A percentile compares a stretch with the other conserved stretches of the same genome.
Evolutionary conservation across 2,888 invertebrate species (phyloP).

Genomic region (Pecten maximus): DNA sequence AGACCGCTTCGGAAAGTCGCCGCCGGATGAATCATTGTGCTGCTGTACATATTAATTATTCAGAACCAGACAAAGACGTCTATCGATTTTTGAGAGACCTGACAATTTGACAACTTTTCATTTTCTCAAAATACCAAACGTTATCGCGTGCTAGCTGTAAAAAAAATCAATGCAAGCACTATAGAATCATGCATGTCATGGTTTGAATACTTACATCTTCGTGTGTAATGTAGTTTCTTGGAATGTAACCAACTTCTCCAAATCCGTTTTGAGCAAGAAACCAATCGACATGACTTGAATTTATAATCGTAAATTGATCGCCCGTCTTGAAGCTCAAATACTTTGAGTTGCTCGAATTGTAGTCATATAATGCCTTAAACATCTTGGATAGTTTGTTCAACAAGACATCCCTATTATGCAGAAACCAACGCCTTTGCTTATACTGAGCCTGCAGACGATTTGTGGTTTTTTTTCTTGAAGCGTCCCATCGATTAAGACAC

Average conservation of each 20-base stretch:
- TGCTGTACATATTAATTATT: slow-evolving; percentile 10
- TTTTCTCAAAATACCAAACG: neutral
- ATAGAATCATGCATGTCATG: neutral
- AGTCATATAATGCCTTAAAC: slow-evolving; percentile 75
- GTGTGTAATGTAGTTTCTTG: slow-evolving; percentile 70
- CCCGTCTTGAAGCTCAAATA: slow-evolving; percentile 71
- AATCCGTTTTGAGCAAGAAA: slow-evolving; percentile 75
- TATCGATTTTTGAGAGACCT: neutral
- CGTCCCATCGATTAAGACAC: neutral
- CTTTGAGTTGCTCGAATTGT: slow-evolving; percentile 65
- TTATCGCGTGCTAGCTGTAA: neutral
- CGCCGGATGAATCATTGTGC: slow-evolving; percentile 6
- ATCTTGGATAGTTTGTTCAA: slow-evolving; percentile 52
- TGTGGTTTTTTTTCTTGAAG: neutral
- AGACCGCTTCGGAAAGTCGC: neutral
- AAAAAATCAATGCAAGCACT: neutral
- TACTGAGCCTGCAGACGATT: slow-evolving; percentile 5
- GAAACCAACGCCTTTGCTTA: neutral
- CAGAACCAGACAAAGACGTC: neutral
- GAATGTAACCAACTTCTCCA: slow-evolving; percentile 75
- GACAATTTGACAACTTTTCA: neutral
- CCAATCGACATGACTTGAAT: slow-evolving; percentile 71
- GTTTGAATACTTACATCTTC: slow-evolving; percentile 60
- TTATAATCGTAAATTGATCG: slow-evolving; percentile 73
- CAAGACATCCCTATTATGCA: neutral